A percentile compares a stretch with the other conserved stretches of the same genome.
Conservation (phyloP, 2,888 invertebrate species). For the Tipula lateralis region DNA sequence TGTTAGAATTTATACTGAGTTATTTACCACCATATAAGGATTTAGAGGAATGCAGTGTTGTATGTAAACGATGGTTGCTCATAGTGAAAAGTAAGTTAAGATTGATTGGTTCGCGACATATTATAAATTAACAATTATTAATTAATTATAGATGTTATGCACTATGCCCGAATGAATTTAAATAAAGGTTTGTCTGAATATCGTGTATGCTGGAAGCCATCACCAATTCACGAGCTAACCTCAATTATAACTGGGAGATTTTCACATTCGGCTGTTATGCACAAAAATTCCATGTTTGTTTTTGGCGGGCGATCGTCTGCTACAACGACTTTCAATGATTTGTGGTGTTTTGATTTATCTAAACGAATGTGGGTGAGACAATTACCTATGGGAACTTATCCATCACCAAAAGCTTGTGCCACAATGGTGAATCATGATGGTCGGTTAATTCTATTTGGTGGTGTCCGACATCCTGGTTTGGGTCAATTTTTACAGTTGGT, state of each 20-base stretch:
- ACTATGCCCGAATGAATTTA: slow-evolving; percentile 67
- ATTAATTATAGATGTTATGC: slow-evolving; percentile 64
- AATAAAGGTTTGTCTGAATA: slow-evolving; percentile 72
- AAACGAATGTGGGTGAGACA: slow-evolving; percentile 80
- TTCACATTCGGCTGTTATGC: slow-evolving; percentile 83
- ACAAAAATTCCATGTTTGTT: slow-evolving; percentile 83
- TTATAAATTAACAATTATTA: not conserved
- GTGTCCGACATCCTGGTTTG: slow-evolving; percentile 89
- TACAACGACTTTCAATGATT: slow-evolving; percentile 92
- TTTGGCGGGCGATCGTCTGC: slow-evolving; percentile 95
- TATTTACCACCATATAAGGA: slow-evolving; percentile 88
- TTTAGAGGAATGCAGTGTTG: slow-evolving; percentile 76
- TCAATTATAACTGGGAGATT: slow-evolving; percentile 85
- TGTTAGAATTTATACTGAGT: slow-evolving; percentile 85
- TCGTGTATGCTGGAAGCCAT: slow-evolving; percentile 68
- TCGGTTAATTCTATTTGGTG: slow-evolving; percentile 83
- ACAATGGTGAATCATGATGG: slow-evolving; percentile 85
- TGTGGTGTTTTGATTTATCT: slow-evolving; percentile 89
- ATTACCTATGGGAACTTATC: slow-evolving; percentile 78
- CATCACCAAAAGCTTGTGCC: slow-evolving; percentile 93
- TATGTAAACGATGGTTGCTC: slow-evolving; percentile 81
- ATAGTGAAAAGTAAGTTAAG: slow-evolving; percentile 71
- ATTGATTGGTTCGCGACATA: too few relatives aligned
- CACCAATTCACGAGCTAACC: slow-evolving; percentile 54
- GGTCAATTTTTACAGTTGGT: slow-evolving; percentile 80